Evolutionary conservation across 2,888 invertebrate genomes (phyloP), one percentile per base, ranked within the genome.

Genomic region (Sipha maydis): DNA sequence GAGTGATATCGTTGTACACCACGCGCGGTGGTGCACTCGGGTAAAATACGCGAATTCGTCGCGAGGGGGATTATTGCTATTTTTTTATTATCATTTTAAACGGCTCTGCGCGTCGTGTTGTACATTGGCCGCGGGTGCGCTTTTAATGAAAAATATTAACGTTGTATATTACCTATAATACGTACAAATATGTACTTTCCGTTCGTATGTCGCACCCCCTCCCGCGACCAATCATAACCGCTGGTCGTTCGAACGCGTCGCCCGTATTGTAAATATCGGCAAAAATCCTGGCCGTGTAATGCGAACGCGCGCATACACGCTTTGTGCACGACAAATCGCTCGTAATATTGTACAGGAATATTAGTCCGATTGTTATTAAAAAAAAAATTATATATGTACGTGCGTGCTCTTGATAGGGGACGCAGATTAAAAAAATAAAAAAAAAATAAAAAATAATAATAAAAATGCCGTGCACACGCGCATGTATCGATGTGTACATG

Each of bases 71-170:
- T 79, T 21, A 56, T 79, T 34, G 79, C 31, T 25, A 56, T 54
- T 79, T 79, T n/a, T 79, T 34, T 79, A 25, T 19, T 61, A 79
- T 61, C 61, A 28, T 79, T 56, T 79, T 61, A 79, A 79, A 79
- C 56, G 56, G 31, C 28, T 71, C 69, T 69, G 31, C 56, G 19
- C 17, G 19, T 21, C 2, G 19, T n/a, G 11, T 25, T 28, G 69
- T 17, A 8, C 8, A 28, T 25, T 8, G 1, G 67, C 56, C 56
- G 69, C 28, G 69, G 8, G 48, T 48, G 11, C 1, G 34, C 21
- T 5, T 56, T 79, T 34, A 79, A 80, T 80, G 80, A 80, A 80
- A 80, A 80, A 80, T 67, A 67, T 67, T 67, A n/a, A 14, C 25
- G n/a, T 31, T 19, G 19, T 71, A 28, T 34, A 54, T 21, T 56